Evolutionary conservation across 1,140 invertebrate genomes (phyloP).

Genomic region (Drosophila tani): DNA sequence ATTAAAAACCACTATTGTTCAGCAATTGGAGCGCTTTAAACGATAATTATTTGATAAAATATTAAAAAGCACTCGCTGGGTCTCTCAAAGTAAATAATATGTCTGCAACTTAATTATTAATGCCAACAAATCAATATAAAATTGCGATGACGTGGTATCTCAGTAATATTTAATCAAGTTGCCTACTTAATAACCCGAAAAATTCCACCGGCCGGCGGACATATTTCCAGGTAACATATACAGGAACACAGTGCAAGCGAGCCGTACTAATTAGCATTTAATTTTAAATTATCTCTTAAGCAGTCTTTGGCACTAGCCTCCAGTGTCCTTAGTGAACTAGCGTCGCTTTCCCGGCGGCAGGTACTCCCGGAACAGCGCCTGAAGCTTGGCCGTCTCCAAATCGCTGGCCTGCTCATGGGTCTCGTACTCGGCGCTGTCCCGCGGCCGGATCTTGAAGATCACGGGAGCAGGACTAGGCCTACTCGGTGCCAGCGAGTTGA

Average conservation of each 20-base stretch:
- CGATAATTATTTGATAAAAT: neutral
- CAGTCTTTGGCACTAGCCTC: conserved; percentile 66
- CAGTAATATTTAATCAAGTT: conserved; percentile 6
- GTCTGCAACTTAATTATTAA: conserved; percentile 2
- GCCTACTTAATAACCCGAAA: conserved; percentile 1
- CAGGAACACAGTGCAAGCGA: conserved; percentile 1
- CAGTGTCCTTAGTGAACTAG: conserved; percentile 20
- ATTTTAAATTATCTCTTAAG: conserved; percentile 51
- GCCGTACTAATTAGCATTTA: conserved; percentile 37
- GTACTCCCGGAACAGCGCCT: conserved; percentile 66
- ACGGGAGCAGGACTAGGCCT: conserved; percentile 21
- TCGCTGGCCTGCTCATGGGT: conserved; percentile 59
- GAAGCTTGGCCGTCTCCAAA: conserved; percentile 62
- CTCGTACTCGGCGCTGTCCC: conserved; percentile 49
- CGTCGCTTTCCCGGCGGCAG: conserved; percentile 49
- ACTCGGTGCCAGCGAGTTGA: conserved; percentile 29
- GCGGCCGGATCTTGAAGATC: conserved; percentile 66
- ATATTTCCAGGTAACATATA: conserved; percentile 6
- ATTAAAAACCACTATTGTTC: no score
- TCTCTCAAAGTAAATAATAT: neutral
- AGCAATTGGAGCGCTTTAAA: neutral
- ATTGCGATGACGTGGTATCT: neutral
- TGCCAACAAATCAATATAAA: neutral
- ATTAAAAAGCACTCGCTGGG: neutral
- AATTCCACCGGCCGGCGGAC: conserved; percentile 8